Evolutionary conservation across 2,888 invertebrate genomes (phyloP), one percentile per base, ranked within the genome.

Genomic region (Erebia palarica): DNA sequence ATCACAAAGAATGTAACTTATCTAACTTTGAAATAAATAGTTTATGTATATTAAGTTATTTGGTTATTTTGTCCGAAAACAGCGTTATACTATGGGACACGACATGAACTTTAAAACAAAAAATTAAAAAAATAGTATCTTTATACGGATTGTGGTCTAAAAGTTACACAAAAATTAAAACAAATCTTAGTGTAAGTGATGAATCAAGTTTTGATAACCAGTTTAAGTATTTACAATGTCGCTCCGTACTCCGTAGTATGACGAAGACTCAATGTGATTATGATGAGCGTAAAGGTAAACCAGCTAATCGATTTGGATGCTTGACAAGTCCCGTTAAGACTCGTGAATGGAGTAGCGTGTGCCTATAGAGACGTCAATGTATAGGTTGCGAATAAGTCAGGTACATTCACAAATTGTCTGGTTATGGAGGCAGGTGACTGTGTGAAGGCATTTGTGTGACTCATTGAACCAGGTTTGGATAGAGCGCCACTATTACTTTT

Each of bases 381-480:
- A 77, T 63, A 68, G 9, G 49, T 57, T n/a, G 49, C 71, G 57
- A 69, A 73, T 68, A 68, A 72, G 57, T 70, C 65, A 70, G 68
- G 70, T 73, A 77, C 67, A 64, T 69, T 67, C 68, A 65, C 71
- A 73, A 76, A 74, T 72, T 77, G 75, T 64, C 72, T 47, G 70
- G 70, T 44, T 49, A 49, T 13, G 16, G 18, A 58, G 70, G 75
- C 71, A 70, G 78, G 77, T 83, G 82, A 81, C 82, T 86, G 83
- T 86, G 83, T 77, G 77, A 76, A 77, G 84, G 82, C 80, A 83
- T 78, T 82, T 76, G 77, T 80, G 79, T 87, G 87, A 88, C 77
- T 88, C 87, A 75, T 60, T 47, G 16, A 63, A 69, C 70, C 71
- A 51, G 72, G 49, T 59, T 60, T 13, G 67, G 58, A n/a, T 58